These are phyloP conservation scores for Drosophila borborema DNA, from an alignment of 2,888 invertebrate species.

Conservation along the genomic window DNA sequence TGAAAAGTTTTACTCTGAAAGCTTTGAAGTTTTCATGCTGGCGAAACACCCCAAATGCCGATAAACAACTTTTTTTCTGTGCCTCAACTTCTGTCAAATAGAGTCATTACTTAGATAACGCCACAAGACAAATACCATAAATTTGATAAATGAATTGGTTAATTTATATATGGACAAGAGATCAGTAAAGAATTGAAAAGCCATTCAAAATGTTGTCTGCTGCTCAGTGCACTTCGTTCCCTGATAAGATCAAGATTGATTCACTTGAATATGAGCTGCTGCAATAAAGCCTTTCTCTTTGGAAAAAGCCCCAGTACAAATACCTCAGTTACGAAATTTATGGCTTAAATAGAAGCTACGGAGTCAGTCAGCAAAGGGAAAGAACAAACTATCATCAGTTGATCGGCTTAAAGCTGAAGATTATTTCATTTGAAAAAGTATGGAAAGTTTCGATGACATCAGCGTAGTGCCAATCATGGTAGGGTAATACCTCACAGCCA, in stretches of 20 bases:
- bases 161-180: not conserved
- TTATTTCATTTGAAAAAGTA: too few relatives aligned
- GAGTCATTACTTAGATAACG: conserved; percentile 2
- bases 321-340: not conserved
- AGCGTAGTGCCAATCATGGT: not conserved
- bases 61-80: not conserved
- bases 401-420: not conserved
- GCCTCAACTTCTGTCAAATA: not conserved
- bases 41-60: not conserved
- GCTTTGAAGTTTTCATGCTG: not conserved
- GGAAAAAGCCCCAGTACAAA: not conserved
- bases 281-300: not conserved
- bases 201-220: not conserved
- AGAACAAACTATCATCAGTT: not conserved
- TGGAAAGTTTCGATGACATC: conserved; percentile 10
- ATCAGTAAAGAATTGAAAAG: not conserved
- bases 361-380: not conserved
- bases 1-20: not conserved
- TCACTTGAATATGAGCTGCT: not conserved
- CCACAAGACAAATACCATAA: not conserved
- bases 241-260: not conserved
- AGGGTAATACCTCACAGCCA: not conserved
- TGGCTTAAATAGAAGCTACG: not conserved
- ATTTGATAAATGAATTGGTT: not conserved
- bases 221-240: not conserved